A percentile compares a stretch with the other conserved stretches of the same genome.
Conservation (phyloP, 2,888 invertebrate genomes). For the Coleophora flavipennella region DNA sequence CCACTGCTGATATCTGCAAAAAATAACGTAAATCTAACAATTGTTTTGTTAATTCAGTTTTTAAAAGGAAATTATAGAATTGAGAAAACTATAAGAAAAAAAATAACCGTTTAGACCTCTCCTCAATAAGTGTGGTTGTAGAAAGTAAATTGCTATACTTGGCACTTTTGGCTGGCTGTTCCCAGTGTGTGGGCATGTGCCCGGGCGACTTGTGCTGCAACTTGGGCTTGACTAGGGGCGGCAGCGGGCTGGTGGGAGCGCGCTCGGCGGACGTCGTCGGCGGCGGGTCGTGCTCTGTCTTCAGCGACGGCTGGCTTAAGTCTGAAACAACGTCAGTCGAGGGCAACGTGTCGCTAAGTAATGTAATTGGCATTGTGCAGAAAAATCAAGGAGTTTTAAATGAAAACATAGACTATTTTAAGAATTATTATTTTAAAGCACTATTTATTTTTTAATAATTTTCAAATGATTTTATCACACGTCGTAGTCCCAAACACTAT, state of each 20-base stretch:
- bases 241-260: constrained; percentile 17
- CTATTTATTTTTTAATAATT: no score
- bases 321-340: constrained; percentile 52
- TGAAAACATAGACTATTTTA: no score
- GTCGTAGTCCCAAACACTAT: no score
- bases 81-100: neutral
- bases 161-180: constrained; percentile 61
- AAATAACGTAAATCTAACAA: neutral
- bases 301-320: constrained; percentile 83
- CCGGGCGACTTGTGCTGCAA: constrained; percentile 49
- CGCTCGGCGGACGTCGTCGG: constrained; percentile 7
- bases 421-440: no score
- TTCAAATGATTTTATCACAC: no score
- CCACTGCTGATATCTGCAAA: constrained; percentile 64
- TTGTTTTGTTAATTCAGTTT: neutral
- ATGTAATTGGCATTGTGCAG: no score
- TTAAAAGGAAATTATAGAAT: neutral
- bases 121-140: neutral
- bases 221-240: constrained; percentile 20
- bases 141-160: constrained; percentile 13
- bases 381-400: no score
- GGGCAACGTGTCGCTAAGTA: no score
- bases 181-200: constrained; percentile 74
- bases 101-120: neutral
- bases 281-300: constrained; percentile 61